phyloP scores from a whole-genome alignment of 2,113 vertebrate genomes.

The Anhinga anhinga region DNA sequence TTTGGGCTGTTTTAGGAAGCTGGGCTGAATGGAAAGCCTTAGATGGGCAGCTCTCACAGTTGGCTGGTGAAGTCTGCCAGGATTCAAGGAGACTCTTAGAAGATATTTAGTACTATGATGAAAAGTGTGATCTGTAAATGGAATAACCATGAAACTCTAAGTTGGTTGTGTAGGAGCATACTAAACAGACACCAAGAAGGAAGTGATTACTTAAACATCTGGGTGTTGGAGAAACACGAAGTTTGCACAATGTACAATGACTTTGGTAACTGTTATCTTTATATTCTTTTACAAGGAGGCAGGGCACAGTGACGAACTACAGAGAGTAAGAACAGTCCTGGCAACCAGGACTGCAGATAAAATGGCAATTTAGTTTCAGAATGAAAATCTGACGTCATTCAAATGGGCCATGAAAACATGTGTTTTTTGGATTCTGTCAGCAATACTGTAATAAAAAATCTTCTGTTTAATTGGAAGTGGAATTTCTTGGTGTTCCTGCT shows the following conservation, averaged over 20 bases:
- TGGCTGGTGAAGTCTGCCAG: neutral
- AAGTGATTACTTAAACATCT: neutral
- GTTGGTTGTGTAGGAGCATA: neutral
- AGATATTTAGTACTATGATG: neutral
- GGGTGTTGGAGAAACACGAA: neutral
- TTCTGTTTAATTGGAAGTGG: neutral
- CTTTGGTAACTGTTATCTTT: neutral
- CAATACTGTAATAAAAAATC: neutral
- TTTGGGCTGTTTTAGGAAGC: neutral
- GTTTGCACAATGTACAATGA: neutral
- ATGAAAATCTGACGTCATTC: neutral
- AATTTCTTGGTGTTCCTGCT: neutral
- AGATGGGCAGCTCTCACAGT: neutral
- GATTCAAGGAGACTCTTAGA: neutral
- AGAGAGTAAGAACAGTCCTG: neutral
- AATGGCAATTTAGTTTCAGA: neutral
- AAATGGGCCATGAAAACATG: neutral
- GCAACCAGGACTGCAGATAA: neutral
- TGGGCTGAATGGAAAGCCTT: neutral
- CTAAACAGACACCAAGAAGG: neutral
- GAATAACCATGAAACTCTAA: neutral
- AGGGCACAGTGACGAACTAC: neutral
- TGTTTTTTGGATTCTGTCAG: neutral
- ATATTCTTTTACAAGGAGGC: neutral
- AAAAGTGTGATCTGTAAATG: neutral